A percentile compares a stretch with the other conserved stretches of the same genome.
Conservation (phyloP, 2,797 vertebrate species). For the Enteromius fasciolatus region DNA sequence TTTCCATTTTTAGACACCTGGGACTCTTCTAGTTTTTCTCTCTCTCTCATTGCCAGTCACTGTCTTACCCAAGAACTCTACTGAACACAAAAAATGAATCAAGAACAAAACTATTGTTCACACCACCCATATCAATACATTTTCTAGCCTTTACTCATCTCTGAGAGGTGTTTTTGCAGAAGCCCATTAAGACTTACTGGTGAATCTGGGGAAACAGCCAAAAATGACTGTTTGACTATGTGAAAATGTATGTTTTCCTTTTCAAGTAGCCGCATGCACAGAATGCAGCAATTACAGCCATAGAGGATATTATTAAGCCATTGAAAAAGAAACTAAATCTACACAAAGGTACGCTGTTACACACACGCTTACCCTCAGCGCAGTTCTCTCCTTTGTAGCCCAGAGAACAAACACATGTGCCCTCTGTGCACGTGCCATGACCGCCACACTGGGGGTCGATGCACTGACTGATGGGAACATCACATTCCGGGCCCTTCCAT, state of each 20-base stretch:
- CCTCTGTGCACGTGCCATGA: conserved; percentile 93
- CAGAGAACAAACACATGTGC: conserved; percentile 91
- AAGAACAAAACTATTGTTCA: conserved; percentile 70
- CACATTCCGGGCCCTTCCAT: conserved; percentile 97
- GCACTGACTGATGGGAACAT: conserved; percentile 92
- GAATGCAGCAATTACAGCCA: not conserved
- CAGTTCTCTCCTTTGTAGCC: conserved; percentile 96
- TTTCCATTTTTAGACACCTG: conserved; percentile 39
- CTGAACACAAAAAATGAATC: conserved; percentile 69
- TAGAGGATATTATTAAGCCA: conserved; percentile 7
- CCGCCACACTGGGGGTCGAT: conserved; percentile 93
- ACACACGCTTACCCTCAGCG: conserved; percentile 86
- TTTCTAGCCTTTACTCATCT: conserved; percentile 78
- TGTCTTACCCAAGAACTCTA: conserved; percentile 50
- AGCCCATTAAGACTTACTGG: conserved; percentile 56
- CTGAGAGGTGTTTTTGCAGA: conserved; percentile 64
- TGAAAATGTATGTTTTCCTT: not conserved
- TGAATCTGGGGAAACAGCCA: conserved; percentile 24
- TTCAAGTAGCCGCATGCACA: not conserved
- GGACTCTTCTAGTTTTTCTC: conserved; percentile 14
- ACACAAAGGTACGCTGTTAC: conserved; percentile 12
- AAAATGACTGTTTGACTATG: not conserved
- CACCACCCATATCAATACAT: conserved; percentile 78
- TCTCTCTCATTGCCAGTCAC: conserved; percentile 2
- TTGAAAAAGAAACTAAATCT: not conserved